These are phyloP conservation scores for Neria commutata DNA, from an alignment of 2,888 invertebrate genomes.

Conservation along the genomic window DNA sequence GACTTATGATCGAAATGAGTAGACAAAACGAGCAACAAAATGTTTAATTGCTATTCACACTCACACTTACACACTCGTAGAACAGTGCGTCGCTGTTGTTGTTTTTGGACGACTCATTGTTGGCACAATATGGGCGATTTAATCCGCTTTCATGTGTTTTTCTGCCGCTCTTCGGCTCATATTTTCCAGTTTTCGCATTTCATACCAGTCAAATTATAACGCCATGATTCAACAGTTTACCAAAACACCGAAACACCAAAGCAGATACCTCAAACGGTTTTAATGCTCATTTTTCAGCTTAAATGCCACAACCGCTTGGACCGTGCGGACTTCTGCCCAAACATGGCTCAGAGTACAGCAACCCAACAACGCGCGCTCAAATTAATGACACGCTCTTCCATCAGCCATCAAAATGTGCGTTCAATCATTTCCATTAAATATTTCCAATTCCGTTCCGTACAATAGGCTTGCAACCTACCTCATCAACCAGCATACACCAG, in stretches of 20 bases:
- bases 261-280: background rate
- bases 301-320: background rate
- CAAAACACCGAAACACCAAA: background rate
- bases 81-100: conserved; percentile 23
- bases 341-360: conserved; percentile 11
- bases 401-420: conserved; percentile 2
- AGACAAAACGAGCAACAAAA: too few relatives aligned
- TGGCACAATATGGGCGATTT: conserved; percentile 28
- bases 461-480: too few relatives aligned
- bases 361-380: conserved; percentile 12
- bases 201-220: conserved; percentile 27
- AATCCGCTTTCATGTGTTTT: conserved; percentile 29
- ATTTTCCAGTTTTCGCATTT: conserved; percentile 8
- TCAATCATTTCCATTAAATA: conserved; percentile 16
- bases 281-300: background rate
- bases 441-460: conserved; percentile 16
- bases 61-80: too few relatives aligned
- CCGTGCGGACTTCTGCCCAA: background rate
- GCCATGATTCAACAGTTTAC: conserved; percentile 25
- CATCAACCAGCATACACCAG: too few relatives aligned
- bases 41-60: too few relatives aligned
- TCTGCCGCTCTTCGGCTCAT: conserved; percentile 9
- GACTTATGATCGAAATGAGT: too few relatives aligned
- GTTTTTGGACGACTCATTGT: conserved; percentile 14
- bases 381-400: conserved; percentile 34